Evolutionary conservation across 2,797 vertebrate genomes (phyloP).

Genomic region (Anguilla obscura): DNA sequence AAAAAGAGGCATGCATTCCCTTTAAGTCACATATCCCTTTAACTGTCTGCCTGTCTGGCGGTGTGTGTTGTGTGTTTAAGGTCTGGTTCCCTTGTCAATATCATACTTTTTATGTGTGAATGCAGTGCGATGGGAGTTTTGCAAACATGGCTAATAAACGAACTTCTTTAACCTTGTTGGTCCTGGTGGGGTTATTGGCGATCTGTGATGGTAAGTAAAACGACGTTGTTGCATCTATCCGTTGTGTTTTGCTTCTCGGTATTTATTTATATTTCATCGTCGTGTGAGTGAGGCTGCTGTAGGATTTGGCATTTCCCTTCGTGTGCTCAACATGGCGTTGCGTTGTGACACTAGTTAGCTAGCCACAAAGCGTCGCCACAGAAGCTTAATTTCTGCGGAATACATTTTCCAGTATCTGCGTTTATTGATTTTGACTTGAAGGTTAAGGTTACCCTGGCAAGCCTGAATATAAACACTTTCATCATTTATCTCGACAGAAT

Average conservation of each 20-base stretch:
- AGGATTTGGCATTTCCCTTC: constrained; percentile 23
- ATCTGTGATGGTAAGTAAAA: constrained; percentile 70
- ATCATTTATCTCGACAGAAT: neutral
- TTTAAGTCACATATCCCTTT: constrained; percentile 73
- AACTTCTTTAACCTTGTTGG: constrained; percentile 59
- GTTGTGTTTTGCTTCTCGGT: neutral
- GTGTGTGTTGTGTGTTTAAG: constrained; percentile 64
- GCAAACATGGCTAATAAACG: constrained; percentile 71
- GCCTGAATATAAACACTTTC: neutral
- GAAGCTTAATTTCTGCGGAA: neutral
- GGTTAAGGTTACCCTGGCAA: neutral
- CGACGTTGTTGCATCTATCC: neutral
- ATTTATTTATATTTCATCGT: constrained; percentile 32
- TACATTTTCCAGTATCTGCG: neutral
- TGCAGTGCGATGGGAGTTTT: constrained; percentile 73
- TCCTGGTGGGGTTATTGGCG: constrained; percentile 62
- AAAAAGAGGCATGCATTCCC: constrained; percentile 59
- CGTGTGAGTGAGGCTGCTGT: constrained; percentile 13
- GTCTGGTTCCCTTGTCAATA: constrained; percentile 62
- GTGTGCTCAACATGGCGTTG: constrained; percentile 34
- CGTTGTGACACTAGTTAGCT: neutral
- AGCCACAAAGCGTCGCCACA: neutral
- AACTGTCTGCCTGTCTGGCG: constrained; percentile 64
- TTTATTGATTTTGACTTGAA: neutral
- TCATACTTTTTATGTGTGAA: constrained; percentile 65